Base-by-base conservation (phyloP, 2,888 invertebrate species). In the Crepidodera aurea region DNA sequence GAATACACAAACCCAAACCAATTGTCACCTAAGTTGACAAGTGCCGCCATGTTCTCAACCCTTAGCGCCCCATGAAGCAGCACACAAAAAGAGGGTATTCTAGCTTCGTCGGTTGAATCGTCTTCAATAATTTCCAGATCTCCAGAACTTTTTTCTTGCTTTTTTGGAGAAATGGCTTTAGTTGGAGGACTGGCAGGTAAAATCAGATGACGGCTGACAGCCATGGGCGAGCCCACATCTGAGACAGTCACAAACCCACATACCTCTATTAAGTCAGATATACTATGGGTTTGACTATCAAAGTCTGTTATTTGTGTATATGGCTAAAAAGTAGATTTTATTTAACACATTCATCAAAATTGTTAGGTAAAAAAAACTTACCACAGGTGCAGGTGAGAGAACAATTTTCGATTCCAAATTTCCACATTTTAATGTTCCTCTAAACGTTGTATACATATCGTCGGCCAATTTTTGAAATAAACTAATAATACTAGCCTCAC, bases 1-100 rank as follows among this genome's bases (percentile, higher is more conserved):
- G 96, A 94, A 73, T 94, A 92, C 62, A 98, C 84, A 65, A 96
- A 91, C n/a, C 97, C 97, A 83, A 88, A 96, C 97, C 97, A 97
- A 70, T 94, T 91, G 1, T 73, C 78, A 61, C 44, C 59, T 44
- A 60, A 53, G 34, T 44, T 84, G 42, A 96, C 94, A 27, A 98
- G 80, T 0, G 96, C 97, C 0, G 94, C 91, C 91, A 96, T 92
- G 71, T 92, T 91, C 82, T 96, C 96, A 39, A 94, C 77, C 62
- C 63, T 75, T 19, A 78, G 64, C 37, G 95, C 94, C 1, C 96
- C 97, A 77, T 98, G 97, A 1, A 98, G 85, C 10, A 98, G 81
- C 2, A 97, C 96, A 78, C 96, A 96, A 77, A 97, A 93, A 1
- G 94, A 94, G 0, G 97, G 92, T 44, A 86, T 85, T 82, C 90